phyloP scores from a whole-genome alignment of 1,140 invertebrate species.

The Cryptotermes secundus region DNA sequence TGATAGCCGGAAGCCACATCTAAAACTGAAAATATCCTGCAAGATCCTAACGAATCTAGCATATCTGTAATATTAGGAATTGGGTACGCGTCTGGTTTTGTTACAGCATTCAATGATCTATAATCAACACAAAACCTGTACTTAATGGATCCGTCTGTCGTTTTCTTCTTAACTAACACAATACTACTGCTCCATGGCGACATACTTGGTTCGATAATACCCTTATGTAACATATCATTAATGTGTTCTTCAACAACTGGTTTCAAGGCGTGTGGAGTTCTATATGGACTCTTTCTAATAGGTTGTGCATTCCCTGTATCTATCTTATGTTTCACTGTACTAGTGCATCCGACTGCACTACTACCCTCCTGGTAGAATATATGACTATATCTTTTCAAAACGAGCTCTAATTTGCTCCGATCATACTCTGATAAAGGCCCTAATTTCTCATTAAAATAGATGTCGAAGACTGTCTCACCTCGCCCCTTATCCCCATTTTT shows the following conservation, averaged over 20 bases:
- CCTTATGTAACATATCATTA: neutral
- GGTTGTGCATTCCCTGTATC: neutral
- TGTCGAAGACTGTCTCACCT: neutral
- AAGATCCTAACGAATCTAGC: constrained; percentile 47
- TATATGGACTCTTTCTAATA: neutral
- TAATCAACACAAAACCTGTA: constrained; percentile 20
- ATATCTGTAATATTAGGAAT: constrained; percentile 47
- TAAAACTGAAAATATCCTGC: constrained; percentile 18
- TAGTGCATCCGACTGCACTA: neutral
- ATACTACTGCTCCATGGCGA: neutral
- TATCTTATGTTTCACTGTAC: neutral
- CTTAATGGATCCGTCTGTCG: neutral
- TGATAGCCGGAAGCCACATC: too few species aligned
- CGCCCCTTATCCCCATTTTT: too few species aligned
- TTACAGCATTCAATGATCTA: neutral
- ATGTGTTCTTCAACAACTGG: neutral
- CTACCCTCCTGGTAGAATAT: neutral
- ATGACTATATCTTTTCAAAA: neutral
- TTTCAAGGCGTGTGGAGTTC: neutral
- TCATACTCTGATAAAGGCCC: neutral
- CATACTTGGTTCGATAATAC: neutral
- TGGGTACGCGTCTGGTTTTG: neutral
- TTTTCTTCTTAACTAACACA: neutral
- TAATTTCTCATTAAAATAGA: neutral
- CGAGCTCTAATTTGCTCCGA: neutral